These are phyloP conservation scores for Crotophaga sulcirostris DNA, from an alignment of 2,113 vertebrate species.

Conservation along the genomic window DNA sequence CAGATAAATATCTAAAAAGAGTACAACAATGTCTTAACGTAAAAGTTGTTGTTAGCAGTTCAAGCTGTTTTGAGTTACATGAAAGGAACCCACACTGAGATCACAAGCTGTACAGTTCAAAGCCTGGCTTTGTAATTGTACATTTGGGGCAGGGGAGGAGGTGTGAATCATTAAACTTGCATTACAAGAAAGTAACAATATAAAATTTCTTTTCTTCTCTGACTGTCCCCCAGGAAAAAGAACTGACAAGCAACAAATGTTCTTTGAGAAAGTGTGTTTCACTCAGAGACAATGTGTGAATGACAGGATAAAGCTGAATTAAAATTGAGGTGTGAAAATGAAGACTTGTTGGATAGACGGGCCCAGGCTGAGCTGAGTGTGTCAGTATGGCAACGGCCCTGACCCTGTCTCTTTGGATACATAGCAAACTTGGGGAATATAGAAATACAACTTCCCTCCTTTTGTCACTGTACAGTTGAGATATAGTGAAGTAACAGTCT, in stretches of 20 bases:
- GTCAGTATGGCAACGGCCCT: rapidly evolving
- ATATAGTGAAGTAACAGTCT: rapidly evolving
- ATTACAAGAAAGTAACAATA: background rate
- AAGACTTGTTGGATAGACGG: background rate
- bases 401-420: background rate
- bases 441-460: background rate
- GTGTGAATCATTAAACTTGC: background rate
- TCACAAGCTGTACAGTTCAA: background rate
- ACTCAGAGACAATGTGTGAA: background rate
- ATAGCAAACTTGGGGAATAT: background rate
- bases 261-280: background rate
- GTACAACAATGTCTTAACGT: background rate
- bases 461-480: background rate
- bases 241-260: background rate
- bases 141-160: background rate
- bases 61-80: background rate
- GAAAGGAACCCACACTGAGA: conserved; percentile 12
- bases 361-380: background rate
- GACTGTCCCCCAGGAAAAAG: background rate
- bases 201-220: background rate
- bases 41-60: background rate
- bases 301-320: background rate
- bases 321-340: background rate
- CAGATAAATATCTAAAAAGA: conserved; percentile 4
- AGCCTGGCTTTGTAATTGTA: background rate